Percentiles rank a stretch among this genome's conserved stretches.
These are phyloP conservation scores for Agriopis aurantiaria DNA, from an alignment of 2,888 invertebrate genomes.

Conservation along the genomic window DNA sequence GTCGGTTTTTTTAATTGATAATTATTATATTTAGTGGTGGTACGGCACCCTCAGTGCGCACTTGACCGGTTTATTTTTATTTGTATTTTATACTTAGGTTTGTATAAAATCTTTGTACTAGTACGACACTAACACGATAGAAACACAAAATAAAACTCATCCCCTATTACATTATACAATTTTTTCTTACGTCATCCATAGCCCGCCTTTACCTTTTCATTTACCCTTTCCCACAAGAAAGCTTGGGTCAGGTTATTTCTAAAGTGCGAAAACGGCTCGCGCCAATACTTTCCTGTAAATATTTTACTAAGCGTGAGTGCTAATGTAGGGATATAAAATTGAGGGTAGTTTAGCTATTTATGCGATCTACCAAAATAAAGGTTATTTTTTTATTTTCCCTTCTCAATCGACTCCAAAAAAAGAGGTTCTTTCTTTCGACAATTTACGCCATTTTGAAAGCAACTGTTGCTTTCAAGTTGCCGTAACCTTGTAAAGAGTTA, in stretches of 20 bases:
- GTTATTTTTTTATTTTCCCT: neutral
- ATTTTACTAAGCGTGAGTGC: constrained; percentile 39
- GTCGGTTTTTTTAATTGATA: no score
- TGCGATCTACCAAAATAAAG: neutral
- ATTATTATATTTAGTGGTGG: no score
- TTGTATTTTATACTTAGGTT: no score
- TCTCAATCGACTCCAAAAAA: neutral
- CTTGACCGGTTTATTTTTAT: no score
- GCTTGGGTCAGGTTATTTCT: constrained; percentile 24
- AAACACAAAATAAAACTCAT: no score
- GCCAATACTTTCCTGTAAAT: constrained; percentile 37
- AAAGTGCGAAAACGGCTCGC: constrained; percentile 34
- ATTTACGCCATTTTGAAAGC: no score
- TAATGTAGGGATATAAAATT: constrained; percentile 17
- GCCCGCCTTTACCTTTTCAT: constrained; percentile 5
- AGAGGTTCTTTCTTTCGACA: no score
- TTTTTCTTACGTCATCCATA: neutral
- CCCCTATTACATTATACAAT: neutral
- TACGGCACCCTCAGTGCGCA: no score
- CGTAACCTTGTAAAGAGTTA: no score
- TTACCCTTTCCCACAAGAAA: constrained; percentile 34
- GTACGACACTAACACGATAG: no score
- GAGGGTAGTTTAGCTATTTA: constrained; percentile 12
- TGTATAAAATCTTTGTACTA: no score
- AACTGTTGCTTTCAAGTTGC: no score